Percentiles rank a stretch among this genome's conserved stretches.
phyloP scores from a whole-genome alignment of 2,113 vertebrate genomes.

The Pygoscelis antarcticus region DNA sequence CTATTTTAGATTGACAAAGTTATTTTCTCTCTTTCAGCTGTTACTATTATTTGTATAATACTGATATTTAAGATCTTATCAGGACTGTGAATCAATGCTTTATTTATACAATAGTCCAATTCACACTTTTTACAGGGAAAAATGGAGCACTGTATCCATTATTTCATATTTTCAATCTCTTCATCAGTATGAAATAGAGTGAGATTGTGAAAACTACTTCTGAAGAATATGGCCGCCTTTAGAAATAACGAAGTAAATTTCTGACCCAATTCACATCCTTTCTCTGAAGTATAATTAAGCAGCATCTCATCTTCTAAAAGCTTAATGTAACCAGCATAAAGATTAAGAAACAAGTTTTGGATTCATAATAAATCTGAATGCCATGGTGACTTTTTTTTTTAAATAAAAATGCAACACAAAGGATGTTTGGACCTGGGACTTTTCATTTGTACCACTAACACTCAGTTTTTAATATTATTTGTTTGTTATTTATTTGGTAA shows the following conservation, averaged over 20 bases:
- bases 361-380: neutral
- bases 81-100: neutral
- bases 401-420: neutral
- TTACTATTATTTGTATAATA: neutral
- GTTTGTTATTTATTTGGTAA: neutral
- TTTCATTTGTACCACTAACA: neutral
- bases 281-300: neutral
- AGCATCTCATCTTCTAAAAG: neutral
- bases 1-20: neutral
- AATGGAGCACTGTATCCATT: neutral
- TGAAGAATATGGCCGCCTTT: neutral
- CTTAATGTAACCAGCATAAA: neutral
- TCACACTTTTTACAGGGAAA: neutral
- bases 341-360: neutral
- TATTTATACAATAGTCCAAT: neutral
- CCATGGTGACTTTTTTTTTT: accelerated
- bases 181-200: neutral
- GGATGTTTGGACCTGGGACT: neutral
- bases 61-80: neutral
- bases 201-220: neutral
- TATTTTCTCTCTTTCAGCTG: neutral
- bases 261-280: neutral
- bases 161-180: neutral
- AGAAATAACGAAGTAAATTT: neutral
- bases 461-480: neutral